Conservation (phyloP, 2,888 invertebrate species). For the Acanthacorydalis orientalis region DNA sequence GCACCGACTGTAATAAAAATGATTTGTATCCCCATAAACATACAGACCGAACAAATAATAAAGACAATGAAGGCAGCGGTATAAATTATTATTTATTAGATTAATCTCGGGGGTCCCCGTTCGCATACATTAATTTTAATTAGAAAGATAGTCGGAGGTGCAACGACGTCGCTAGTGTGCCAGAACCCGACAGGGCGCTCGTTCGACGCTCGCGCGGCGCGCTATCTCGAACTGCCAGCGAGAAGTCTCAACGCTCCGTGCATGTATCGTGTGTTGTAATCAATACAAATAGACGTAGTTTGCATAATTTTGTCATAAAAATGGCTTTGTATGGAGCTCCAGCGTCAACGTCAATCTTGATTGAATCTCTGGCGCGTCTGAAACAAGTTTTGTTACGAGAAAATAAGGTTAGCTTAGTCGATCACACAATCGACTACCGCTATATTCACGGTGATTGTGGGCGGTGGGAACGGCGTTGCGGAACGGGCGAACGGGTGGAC, state of each 20-base stretch:
- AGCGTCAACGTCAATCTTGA: conserved; percentile 6
- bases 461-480: too few relatives aligned
- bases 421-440: neutral
- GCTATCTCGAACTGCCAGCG: too few relatives aligned
- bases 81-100: conserved; percentile 8
- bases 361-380: neutral
- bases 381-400: neutral
- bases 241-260: neutral
- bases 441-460: too few relatives aligned
- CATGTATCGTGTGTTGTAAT: conserved; percentile 3
- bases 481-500: too few relatives aligned
- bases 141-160: conserved; percentile 3
- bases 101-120: conserved; percentile 6
- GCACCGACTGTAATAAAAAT: conserved; percentile 4
- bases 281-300: conserved; percentile 7
- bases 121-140: conserved; percentile 7
- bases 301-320: conserved; percentile 7
- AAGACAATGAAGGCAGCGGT: conserved; percentile 4
- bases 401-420: neutral
- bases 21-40: conserved; percentile 4
- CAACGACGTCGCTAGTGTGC: neutral
- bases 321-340: conserved; percentile 4
- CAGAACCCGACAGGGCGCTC: neutral
- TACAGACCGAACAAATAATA: conserved; percentile 5
- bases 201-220: too few relatives aligned